Percentiles rank a stretch among this genome's conserved stretches.
Evolutionary conservation across 2,888 invertebrate genomes (phyloP).

Genomic region (Eretmocerus hayati): DNA sequence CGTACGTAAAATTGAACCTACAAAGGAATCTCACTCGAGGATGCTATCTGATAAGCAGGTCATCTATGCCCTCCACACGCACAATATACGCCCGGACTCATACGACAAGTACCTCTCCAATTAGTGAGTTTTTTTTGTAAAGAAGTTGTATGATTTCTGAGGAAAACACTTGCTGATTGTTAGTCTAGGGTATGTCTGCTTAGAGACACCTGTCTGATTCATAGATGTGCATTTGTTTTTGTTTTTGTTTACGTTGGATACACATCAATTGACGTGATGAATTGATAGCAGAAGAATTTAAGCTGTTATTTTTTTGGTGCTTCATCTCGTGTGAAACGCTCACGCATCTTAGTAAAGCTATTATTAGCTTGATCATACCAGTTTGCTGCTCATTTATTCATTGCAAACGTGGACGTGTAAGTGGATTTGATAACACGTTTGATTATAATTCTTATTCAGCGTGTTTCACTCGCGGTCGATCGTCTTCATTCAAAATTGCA

Average conservation of each 20-base stretch:
- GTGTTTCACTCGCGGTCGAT: background rate
- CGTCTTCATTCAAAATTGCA: background rate
- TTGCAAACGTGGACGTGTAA: too few species aligned
- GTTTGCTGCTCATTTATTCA: too few species aligned
- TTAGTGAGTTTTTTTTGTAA: constrained; percentile 65
- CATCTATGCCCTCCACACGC: constrained; percentile 91
- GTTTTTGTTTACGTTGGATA: too few species aligned
- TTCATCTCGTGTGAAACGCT: too few species aligned
- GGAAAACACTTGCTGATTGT: background rate
- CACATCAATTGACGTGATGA: too few species aligned
- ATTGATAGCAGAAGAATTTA: too few species aligned
- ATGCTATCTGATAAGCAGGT: constrained; percentile 95
- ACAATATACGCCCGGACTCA: constrained; percentile 86
- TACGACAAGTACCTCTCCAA: constrained; percentile 80
- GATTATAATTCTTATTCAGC: background rate
- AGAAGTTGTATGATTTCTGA: background rate
- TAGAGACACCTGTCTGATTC: background rate
- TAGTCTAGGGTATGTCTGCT: background rate
- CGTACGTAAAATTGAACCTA: constrained; percentile 86
- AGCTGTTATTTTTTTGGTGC: too few species aligned
- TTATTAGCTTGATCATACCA: too few species aligned
- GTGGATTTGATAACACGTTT: too few species aligned
- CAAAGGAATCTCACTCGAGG: constrained; percentile 92
- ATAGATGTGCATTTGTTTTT: too few species aligned
- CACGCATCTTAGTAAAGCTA: too few species aligned